phyloP scores from a whole-genome alignment of 2,797 vertebrate genomes.

The Poecile montanus region DNA sequence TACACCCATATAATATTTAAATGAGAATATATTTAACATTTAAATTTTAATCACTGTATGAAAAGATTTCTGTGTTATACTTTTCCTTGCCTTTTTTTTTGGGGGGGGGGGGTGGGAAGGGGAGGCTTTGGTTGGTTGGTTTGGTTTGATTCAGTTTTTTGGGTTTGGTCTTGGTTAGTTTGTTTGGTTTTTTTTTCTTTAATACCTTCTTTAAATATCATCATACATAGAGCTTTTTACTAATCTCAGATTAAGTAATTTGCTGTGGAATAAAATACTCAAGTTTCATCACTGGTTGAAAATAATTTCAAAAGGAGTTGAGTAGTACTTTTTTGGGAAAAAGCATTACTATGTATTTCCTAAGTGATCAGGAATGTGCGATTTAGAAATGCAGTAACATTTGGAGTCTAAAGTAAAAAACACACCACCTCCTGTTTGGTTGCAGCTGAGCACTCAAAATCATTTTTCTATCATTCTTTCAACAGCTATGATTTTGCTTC shows the following conservation, averaged over 20 bases:
- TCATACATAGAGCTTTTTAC: background rate
- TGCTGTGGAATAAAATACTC: background rate
- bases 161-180: background rate
- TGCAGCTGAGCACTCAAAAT: background rate
- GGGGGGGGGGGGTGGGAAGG: rapidly evolving
- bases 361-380: background rate
- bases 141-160: background rate
- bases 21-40: background rate
- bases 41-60: background rate
- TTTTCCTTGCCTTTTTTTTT: background rate
- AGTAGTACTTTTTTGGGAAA: background rate
- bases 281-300: background rate
- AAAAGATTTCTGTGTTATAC: background rate
- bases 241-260: background rate
- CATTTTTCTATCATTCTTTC: background rate
- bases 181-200: background rate
- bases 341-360: background rate
- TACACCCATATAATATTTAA: background rate
- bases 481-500: background rate
- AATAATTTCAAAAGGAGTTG: background rate
- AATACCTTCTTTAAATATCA: background rate
- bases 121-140: background rate
- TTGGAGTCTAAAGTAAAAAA: conserved; percentile 15
- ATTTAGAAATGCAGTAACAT: conserved; percentile 25
- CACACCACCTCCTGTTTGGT: background rate